Base-by-base conservation (phyloP, 2,113 vertebrate species). In the Sorex fumeus region DNA sequence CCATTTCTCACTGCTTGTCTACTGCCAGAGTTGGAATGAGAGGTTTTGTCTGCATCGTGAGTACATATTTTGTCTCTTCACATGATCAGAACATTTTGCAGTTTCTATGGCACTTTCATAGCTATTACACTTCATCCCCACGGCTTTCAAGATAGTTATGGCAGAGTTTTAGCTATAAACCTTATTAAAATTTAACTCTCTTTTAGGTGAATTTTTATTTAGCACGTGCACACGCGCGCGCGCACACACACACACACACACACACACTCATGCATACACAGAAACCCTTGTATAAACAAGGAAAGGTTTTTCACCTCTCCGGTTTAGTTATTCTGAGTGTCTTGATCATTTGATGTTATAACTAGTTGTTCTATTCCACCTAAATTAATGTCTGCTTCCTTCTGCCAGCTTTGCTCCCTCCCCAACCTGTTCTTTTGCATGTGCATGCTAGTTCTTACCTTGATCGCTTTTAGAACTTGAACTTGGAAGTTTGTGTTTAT, bases 21-120 rank as follows among this genome's bases (percentile, higher is more conserved):
- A 69, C 57, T 91, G 13, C 25, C 45, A 82, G 32, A 67, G 70
- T 76, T 93, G 30, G 36, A 89, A 67, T 91, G n/a, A 72, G 21
- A 74, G 28, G 4, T 82, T 91, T 87, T 47, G 57, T 91, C 70
- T 90, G 47, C 25, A 34, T 90, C 91, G 85, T 83, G 57, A 60
- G 19, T 84, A 62, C 47, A 76, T 88, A 50, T 15, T 30, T 2
- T 88, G 27, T 79, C n/a, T 95, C 67, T 72, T 92, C 53, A 88
- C 12, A 53, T 25, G 47, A 93, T 1, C 84, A 45, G 40, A 81
- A 13, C 25, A 87, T 95, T 96, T 91, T 90, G 47, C 32, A 71
- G 23, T 87, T 94, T 95, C n/a, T 90, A 28, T 85, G 66, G 60
- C 75, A 84, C 66, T 93, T 94, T 87, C 25, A 72, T 15, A 92